A percentile compares a stretch with the other conserved stretches of the same genome.
Conservation (phyloP, 1,140 invertebrate species). For the Apis mellifera region Amel_HAv3.1 CM009935.2:5967001-5967500, state of each 20-base stretch:
- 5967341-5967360: slow-evolving; percentile 51
- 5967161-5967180: not conserved
- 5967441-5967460: not conserved
- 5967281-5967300: slow-evolving; percentile 55
- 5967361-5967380: not conserved
- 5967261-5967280: slow-evolving; percentile 13
- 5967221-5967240: slow-evolving; percentile 27
- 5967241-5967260: slow-evolving; percentile 5
- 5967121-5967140: too few relatives aligned
- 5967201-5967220: slow-evolving; percentile 8
- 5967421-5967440: not conserved
- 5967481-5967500: not conserved
- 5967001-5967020: too few relatives aligned
- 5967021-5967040: too few relatives aligned
- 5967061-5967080: too few relatives aligned
- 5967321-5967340: slow-evolving; percentile 56
- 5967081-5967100: too few relatives aligned
- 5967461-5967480: not conserved
- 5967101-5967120: too few relatives aligned
- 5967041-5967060: too few relatives aligned
- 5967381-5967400: too few relatives aligned
- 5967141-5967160: too few relatives aligned
- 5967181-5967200: not conserved
- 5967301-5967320: slow-evolving; percentile 59
- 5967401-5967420: too few relatives aligned